Evolutionary conservation across 2,797 vertebrate species (phyloP), one percentile per base, ranked within the genome.

Genomic region (Mormyrops boulengeri): DNA sequence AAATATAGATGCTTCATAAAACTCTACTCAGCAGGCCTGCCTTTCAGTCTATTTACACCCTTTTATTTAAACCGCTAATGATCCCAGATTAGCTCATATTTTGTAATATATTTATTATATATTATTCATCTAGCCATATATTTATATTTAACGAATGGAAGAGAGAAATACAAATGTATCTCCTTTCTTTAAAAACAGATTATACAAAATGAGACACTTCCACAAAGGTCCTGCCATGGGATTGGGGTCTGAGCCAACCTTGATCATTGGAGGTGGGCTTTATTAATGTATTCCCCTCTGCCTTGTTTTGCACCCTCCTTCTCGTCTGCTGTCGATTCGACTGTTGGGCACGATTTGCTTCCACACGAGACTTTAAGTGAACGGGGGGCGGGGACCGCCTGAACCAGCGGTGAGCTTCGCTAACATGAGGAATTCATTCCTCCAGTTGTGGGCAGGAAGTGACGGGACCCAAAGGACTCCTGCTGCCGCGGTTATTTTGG

Each of bases 351-450:
- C 30, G 5, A 17, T 19, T 17, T 4, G 34, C 26, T 87, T 87
- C 14, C 34, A 34, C 26, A 9, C 22, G 50, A 38, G 30, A 57
- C 50, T 34, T 85, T 41, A 38, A 22, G 77, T 22, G 73, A 55
- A 9, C 41, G 77, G 41, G 50, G 38, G 73, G 73, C 0, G 30
- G 9, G 87, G 85, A 2, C 41, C 34, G 89, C 89, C 62, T 11
- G 41, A 89, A 47, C 66, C 57, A 62, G 90, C 88, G 34, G 87
- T 88, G 91, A 90, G 92, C 91, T 90, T 92, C 92, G 90, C 92
- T 91, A 91, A 92, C 90, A 92, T 93, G 91, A 93, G 92, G 92
- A 91, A 94, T 93, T 93, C 91, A 92, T 93, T 93, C 91, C 90
- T 88, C 52, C 89, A 66, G 89, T 91, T 53, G 26, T 82, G 90